phyloP scores from a whole-genome alignment of 2,888 invertebrate species.

The Parapristionchus giblindavisi region DNA sequence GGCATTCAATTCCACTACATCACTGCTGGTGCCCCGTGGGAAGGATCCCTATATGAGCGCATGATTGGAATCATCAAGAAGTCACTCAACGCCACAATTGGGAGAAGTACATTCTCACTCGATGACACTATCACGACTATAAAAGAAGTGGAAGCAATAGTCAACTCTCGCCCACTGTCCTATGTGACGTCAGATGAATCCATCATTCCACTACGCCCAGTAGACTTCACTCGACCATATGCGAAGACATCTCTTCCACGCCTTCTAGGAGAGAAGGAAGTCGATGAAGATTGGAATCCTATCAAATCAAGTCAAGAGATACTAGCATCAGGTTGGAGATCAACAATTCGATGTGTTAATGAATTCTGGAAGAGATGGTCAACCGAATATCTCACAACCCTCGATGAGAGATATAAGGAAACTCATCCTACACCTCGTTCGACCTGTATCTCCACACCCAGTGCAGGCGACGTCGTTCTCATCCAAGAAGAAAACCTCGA shows the following conservation, averaged over 20 bases:
- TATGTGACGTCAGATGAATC: slow-evolving; percentile 60
- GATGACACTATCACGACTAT: slow-evolving; percentile 65
- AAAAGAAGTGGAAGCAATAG: slow-evolving; percentile 61
- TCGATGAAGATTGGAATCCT: slow-evolving; percentile 28
- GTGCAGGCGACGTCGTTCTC: slow-evolving; percentile 21
- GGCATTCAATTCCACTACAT: slow-evolving; percentile 62
- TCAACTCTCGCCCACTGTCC: slow-evolving; percentile 69
- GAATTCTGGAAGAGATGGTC: slow-evolving; percentile 26
- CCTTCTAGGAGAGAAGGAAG: neutral
- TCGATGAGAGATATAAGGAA: slow-evolving; percentile 13
- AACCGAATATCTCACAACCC: slow-evolving; percentile 17
- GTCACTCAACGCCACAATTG: slow-evolving; percentile 68
- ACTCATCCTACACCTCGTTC: neutral
- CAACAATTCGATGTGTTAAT: neutral
- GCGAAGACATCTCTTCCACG: slow-evolving; percentile 21
- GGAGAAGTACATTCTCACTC: slow-evolving; percentile 70
- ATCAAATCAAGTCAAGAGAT: neutral
- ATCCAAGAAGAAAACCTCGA: slow-evolving; percentile 28
- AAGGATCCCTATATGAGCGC: slow-evolving; percentile 72
- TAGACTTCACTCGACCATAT: slow-evolving; percentile 40
- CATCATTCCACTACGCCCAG: slow-evolving; percentile 37
- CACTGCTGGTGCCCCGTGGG: slow-evolving; percentile 70
- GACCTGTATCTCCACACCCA: neutral
- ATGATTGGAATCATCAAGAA: slow-evolving; percentile 70
- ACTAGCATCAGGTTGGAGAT: neutral